These are phyloP conservation scores for Hyles vespertilio DNA, from an alignment of 1,140 invertebrate genomes.

Conservation along the genomic window DNA sequence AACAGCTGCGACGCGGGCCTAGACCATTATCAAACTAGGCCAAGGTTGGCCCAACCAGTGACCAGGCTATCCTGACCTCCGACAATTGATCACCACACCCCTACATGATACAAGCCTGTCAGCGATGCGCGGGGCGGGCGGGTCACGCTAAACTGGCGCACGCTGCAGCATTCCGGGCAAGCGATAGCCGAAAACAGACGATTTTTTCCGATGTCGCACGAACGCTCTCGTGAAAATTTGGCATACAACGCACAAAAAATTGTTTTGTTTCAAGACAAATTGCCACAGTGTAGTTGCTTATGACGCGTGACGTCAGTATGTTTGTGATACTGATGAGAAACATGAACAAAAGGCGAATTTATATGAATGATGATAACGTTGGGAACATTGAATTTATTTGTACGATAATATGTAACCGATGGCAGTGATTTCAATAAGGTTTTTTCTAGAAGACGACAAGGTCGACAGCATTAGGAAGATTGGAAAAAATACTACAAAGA, in stretches of 20 bases:
- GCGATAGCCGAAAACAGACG: neutral
- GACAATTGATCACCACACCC: slow-evolving; percentile 13
- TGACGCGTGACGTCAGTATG: neutral
- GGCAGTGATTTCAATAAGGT: too few relatives aligned
- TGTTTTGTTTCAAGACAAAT: neutral
- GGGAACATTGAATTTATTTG: too few relatives aligned
- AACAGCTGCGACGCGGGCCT: slow-evolving; percentile 33
- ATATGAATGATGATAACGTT: too few relatives aligned
- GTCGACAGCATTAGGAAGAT: too few relatives aligned
- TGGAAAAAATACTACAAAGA: too few relatives aligned
- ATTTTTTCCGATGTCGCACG: neutral
- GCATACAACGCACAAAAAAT: neutral
- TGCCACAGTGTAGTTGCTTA: neutral
- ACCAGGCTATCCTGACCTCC: slow-evolving; percentile 46
- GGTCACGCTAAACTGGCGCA: slow-evolving; percentile 25
- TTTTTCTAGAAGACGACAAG: too few relatives aligned
- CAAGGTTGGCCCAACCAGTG: slow-evolving; percentile 43
- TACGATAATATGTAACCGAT: too few relatives aligned
- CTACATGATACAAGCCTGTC: slow-evolving; percentile 9
- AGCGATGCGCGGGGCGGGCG: slow-evolving; percentile 14
- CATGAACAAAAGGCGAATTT: too few relatives aligned
- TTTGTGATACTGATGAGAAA: too few relatives aligned
- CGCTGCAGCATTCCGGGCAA: neutral
- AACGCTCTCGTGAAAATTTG: neutral
- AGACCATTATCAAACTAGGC: slow-evolving; percentile 54